phyloP scores from a whole-genome alignment of 2,113 vertebrate genomes.

The Hyperopisus bebe region DNA sequence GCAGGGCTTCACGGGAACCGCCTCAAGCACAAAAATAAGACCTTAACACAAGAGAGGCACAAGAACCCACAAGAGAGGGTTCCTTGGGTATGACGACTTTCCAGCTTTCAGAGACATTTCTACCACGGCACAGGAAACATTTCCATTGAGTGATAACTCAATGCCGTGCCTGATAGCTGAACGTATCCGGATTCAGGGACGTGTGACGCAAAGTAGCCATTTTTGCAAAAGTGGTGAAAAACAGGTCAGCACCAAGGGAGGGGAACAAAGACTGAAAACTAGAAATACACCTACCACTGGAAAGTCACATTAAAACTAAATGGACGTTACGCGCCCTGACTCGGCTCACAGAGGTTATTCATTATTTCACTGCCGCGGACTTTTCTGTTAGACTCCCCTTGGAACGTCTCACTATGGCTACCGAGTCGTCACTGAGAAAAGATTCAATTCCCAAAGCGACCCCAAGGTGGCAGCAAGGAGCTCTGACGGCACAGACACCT shows the following conservation, averaged over 20 bases:
- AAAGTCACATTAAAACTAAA: background rate
- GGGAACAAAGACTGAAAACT: background rate
- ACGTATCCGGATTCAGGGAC: background rate
- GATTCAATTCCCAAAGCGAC: background rate
- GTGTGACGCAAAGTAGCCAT: background rate
- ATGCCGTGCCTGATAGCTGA: background rate
- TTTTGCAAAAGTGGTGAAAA: background rate
- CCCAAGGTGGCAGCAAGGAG: background rate
- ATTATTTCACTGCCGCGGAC: background rate
- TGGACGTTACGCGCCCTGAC: background rate
- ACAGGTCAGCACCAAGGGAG: background rate
- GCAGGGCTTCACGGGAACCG: background rate
- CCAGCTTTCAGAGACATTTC: background rate
- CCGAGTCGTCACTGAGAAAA: background rate
- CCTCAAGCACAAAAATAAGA: background rate
- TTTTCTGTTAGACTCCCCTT: background rate
- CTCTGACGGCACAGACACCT: constrained; percentile 54
- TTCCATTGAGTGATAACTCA: background rate
- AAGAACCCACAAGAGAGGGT: too few species aligned
- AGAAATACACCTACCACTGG: background rate
- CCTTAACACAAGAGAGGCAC: background rate
- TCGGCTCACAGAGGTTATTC: background rate
- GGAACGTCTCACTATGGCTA: background rate
- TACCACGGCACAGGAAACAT: background rate
- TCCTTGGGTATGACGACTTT: background rate